Evolutionary conservation across 2,888 invertebrate genomes (phyloP), one percentile per base, ranked within the genome.

Genomic region (Xanthia icteritia): DNA sequence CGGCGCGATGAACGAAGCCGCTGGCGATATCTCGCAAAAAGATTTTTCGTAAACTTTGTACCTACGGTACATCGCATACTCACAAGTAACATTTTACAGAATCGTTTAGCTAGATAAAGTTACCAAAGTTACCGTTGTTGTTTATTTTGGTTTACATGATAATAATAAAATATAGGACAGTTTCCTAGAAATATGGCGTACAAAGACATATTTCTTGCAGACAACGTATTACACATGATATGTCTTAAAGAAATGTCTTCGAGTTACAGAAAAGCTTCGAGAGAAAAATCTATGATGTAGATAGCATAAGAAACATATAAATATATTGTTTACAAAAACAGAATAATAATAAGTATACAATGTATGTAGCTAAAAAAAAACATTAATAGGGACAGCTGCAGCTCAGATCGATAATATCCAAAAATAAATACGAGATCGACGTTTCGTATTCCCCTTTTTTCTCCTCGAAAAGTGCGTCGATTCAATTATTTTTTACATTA

Each of bases 1-100:
- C 58, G 64, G 63, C 6, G 84, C 64, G 82, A 77, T 64, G 86
- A 86, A 81, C 81, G 60, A 78, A 76, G 74, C 85, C 85, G 70
- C 77, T 20, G 79, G 86, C 82, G 70, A 76, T 64, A 78, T 74
- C 64, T 68, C 36, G 54, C 27, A 54, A 45, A 79, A 77, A 66
- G 74, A 81, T 76, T 82, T 74, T 77, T 74, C 68, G 48, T 74
- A 73, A 72, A 73, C 72, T 80, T 68, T 42, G 45, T 69, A 73
- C 20, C 39, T 58, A 60, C 36, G 36, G 45, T 48, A 77, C 76
- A 70, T 48, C 20, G 45, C 39, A 67, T 27, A 82, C 48, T 66
- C 54, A 79, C 56, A 58, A 61, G 60, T 45, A 42, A 78, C 58
- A 77, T 83, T 72, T 51, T 70, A 51, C 60, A 42, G 61, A 83